A percentile compares a stretch with the other conserved stretches of the same genome.
Conservation (phyloP, 2,888 invertebrate genomes). For the Synanthedon andrenaeformis region DNA sequence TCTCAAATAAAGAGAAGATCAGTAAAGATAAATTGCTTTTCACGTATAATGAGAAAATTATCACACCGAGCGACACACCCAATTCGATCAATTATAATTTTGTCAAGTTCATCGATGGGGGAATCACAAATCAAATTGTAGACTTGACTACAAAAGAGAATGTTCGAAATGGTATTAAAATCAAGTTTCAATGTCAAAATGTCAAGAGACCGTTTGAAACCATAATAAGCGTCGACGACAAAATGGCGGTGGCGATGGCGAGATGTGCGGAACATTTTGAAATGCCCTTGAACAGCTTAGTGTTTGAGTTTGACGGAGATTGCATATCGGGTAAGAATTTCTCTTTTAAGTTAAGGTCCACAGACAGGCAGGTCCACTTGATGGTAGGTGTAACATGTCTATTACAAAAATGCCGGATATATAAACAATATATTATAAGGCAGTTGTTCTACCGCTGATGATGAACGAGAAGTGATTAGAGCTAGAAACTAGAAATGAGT, state of each 20-base stretch:
- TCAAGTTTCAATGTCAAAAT: slow-evolving; percentile 59
- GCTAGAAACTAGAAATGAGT: too few relatives aligned
- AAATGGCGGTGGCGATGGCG: slow-evolving; percentile 43
- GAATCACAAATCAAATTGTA: slow-evolving; percentile 34
- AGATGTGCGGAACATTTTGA: slow-evolving; percentile 59
- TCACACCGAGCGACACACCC: slow-evolving; percentile 49
- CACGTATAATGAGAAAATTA: slow-evolving; percentile 42
- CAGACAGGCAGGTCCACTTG: background rate
- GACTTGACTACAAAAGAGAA: slow-evolving; percentile 12
- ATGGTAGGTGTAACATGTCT: background rate
- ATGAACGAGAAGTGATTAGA: too few relatives aligned
- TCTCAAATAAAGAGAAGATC: slow-evolving; percentile 37
- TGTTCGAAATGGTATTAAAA: slow-evolving; percentile 23
- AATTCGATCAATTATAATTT: slow-evolving; percentile 48
- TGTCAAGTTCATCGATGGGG: slow-evolving; percentile 58
- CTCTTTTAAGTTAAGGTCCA: background rate
- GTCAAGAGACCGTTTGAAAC: slow-evolving; percentile 44
- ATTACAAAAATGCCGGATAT: background rate
- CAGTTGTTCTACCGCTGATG: too few relatives aligned
- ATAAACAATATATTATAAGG: background rate
- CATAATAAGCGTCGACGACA: slow-evolving; percentile 30
- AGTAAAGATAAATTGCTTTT: slow-evolving; percentile 39
- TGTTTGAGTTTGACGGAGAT: slow-evolving; percentile 69
- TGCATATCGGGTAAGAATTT: slow-evolving; percentile 30
- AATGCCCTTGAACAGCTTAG: slow-evolving; percentile 38